These are phyloP conservation scores for Conopomorpha cramerella DNA, from an alignment of 1,140 invertebrate species.

Conservation along the genomic window DNA sequence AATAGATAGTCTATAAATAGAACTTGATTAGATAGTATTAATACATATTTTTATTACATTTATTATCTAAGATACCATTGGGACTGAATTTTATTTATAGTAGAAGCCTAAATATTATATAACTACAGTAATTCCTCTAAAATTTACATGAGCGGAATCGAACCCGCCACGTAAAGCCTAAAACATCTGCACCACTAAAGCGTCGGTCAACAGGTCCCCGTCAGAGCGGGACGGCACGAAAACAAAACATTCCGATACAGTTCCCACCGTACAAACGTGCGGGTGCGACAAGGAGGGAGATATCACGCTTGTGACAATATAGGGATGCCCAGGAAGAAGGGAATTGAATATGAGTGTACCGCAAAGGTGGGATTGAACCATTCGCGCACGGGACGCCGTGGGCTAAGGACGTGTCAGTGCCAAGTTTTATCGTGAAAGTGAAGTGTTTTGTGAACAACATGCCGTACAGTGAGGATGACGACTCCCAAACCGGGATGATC, in stretches of 20 bases:
- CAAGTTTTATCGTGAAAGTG: conserved; percentile 6
- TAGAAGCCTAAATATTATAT: neutral
- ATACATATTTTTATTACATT: neutral
- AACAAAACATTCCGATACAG: conserved; percentile 59
- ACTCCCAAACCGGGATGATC: conserved; percentile 39
- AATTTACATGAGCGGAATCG: conserved; percentile 15
- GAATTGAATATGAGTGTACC: no score
- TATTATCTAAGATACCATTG: neutral
- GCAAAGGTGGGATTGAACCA: no score
- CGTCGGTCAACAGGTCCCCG: conserved; percentile 38
- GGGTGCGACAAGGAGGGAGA: conserved; percentile 18
- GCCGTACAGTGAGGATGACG: conserved; percentile 52
- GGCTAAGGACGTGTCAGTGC: no score
- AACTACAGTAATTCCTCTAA: neutral
- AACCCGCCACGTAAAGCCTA: conserved; percentile 13
- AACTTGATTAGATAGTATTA: neutral
- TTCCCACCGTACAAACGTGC: conserved; percentile 29
- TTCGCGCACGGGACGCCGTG: no score
- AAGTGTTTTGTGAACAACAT: conserved; percentile 19
- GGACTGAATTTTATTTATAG: neutral
- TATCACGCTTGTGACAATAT: no score
- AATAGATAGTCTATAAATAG: neutral
- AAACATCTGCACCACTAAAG: conserved; percentile 13
- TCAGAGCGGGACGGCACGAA: conserved; percentile 42
- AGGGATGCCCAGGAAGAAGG: no score